phyloP scores from a whole-genome alignment of 1,140 invertebrate genomes.

The Orius insidiosus region DNA sequence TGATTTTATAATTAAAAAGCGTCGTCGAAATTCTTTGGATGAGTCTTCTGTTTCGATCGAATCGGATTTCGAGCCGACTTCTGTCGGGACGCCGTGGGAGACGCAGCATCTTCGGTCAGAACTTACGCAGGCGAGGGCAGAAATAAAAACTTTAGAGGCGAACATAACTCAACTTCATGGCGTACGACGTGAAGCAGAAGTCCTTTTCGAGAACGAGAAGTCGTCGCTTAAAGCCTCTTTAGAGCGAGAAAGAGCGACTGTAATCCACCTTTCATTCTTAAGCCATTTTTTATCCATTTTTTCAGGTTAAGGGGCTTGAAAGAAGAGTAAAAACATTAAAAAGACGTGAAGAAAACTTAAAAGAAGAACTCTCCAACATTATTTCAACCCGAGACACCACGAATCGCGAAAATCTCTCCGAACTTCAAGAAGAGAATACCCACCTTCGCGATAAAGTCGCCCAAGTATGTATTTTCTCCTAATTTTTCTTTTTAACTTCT shows the following conservation, averaged over 20 bases:
- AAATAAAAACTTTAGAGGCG: conserved; percentile 37
- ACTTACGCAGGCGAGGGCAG: conserved; percentile 38
- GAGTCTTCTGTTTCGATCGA: conserved; percentile 3
- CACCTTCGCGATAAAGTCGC: no score
- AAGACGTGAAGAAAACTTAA: conserved; percentile 36
- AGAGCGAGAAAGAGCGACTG: conserved; percentile 34
- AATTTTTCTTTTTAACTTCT: no score
- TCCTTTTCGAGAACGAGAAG: conserved; percentile 43
- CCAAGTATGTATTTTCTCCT: no score
- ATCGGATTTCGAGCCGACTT: not conserved
- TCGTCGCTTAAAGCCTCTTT: conserved; percentile 34
- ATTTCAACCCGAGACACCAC: no score
- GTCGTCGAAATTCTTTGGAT: not conserved
- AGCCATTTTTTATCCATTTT: conserved; percentile 5
- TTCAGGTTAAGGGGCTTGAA: conserved; percentile 33
- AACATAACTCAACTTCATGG: conserved; percentile 36
- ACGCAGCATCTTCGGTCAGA: conserved; percentile 37
- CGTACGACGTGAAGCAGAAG: conserved; percentile 36
- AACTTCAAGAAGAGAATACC: no score
- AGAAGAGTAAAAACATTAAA: conserved; percentile 31
- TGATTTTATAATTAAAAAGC: conserved; percentile 12
- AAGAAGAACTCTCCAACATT: conserved; percentile 32
- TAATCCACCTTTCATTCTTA: conserved; percentile 3
- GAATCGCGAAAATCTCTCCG: no score
- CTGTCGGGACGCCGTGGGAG: conserved; percentile 38